Evolutionary conservation across 2,113 vertebrate species (phyloP), one percentile per base, ranked within the genome.

Genomic region (Hipposideros armiger): DNA sequence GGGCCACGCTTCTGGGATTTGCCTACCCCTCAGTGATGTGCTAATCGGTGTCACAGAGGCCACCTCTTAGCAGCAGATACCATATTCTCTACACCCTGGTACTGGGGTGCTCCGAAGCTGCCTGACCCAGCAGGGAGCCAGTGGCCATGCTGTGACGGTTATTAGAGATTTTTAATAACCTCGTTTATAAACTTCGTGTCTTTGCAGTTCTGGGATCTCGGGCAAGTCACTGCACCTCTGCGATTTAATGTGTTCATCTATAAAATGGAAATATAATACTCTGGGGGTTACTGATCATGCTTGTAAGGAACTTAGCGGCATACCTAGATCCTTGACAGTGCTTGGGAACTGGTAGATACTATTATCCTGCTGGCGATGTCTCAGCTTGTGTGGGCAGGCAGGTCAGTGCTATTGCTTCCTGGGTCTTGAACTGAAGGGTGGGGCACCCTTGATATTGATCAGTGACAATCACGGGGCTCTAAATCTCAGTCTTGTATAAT

Each of bases 151-250:
- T 58, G 40, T 30, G 84, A 19, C 0, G 0, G 26, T 45, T 73
- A 67, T 40, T 64, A 58, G 78, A 77, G 76, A 47, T 69, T n/a
- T 78, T 64, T 47, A 83, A 72, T 66, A 52, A 47, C 91, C n/a
- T 77, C 32, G 42, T 32, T 76, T 88, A 30, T 66, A 83, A 70
- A 42, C 70, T 32, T 36, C 10, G 11, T 28, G 30, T 47, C 60
- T 88, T 72, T 58, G 26, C 45, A 47, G 80, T 30, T 47, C 40
- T 3, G 26, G 60, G 91, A 40, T 86, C 66, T 64, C 47, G 11
- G 58, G 85, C 47, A 66, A 87, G 45, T 30, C 69, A 14, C 36
- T 56, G 83, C 36, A 56, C 77, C 36, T 47, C 45, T 56, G 36
- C 22, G 54, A 45, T 91, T 64, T 88, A 19, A 84, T 4, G 56